A percentile compares a stretch with the other conserved stretches of the same genome.
Evolutionary conservation across 1,140 invertebrate genomes (phyloP).

Genomic region (Vanessa atalanta): DNA sequence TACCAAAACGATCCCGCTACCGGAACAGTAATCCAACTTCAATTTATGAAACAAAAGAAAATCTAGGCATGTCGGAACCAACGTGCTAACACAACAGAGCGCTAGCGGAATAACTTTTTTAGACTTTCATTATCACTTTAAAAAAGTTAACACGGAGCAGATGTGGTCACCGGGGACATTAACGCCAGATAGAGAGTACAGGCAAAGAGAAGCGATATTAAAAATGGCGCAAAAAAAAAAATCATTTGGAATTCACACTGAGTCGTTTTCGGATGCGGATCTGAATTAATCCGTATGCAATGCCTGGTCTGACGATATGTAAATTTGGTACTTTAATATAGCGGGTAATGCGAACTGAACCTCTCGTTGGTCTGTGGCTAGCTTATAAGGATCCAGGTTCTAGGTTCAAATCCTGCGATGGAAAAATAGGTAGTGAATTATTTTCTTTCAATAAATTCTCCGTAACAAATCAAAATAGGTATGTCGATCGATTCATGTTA

Average conservation of each 20-base stretch:
- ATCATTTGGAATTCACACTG: background rate
- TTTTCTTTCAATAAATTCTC: no score
- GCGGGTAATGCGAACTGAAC: no score
- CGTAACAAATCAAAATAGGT: no score
- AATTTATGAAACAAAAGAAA: no score
- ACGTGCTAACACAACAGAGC: background rate
- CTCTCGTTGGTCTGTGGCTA: no score
- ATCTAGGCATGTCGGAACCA: no score
- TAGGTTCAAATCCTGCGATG: no score
- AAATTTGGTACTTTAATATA: background rate
- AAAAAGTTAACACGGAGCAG: slow-evolving; percentile 3
- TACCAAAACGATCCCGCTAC: no score
- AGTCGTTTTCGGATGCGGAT: background rate
- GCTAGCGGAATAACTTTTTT: slow-evolving; percentile 2
- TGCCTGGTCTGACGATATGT: background rate
- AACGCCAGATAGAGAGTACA: background rate
- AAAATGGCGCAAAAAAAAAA: background rate
- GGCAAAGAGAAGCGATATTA: background rate
- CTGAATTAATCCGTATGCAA: slow-evolving; percentile 1
- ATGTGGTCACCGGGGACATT: slow-evolving; percentile 3
- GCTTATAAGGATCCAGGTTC: no score
- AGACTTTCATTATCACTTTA: slow-evolving; percentile 5
- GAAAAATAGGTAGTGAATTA: no score
- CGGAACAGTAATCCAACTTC: no score
- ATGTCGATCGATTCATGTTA: no score